Evolutionary conservation across 92 coral and sea anemone species (phyloP), one percentile per base, ranked within the genome.

Genomic region (Phenganax marumi): DNA sequence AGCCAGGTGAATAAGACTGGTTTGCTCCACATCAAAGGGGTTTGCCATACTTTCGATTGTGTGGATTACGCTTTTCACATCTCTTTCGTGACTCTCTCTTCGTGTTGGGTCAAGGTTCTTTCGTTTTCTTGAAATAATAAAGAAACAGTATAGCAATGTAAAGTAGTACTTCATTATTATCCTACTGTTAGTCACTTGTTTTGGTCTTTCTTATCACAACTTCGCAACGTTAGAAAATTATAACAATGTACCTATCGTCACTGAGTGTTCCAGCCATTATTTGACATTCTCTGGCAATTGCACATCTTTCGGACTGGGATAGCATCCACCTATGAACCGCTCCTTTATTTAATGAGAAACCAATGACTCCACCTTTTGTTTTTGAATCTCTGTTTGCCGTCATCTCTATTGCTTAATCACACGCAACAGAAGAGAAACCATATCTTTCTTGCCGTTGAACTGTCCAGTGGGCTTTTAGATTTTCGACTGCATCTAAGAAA

Each of bases 281-380:
- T 72, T 72, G 77, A 50, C 77, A 72, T 21, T 72, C 55, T 39
- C 68, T n/a, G n/a, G 58, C 50, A 6, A 72, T 72, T 23, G 57
- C 58, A 48, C 55, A 72, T 12, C 56, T 7, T 24, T 72, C 77
- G 0, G 77, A 72, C 60, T 72, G 77, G 16, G 77, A 72, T 7
- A 72, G 77, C 17, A 72, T 72, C 76, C 76, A 71, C 76, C 76
- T 47, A 14, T 71, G 10, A 50, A 71, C 76, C 39, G 76, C 76
- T 48, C 76, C 76, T 71, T 50, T 71, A 53, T 71, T 71, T 8
- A 71, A 21, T 10, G 76, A 33, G 39, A 56, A 71, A n/a, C 76
- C 55, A 48, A 71, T 50, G 25, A 71, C 39, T 71, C 76, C 76
- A 0, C 76, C 76, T 50, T 71, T 71, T 48, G 77, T 72, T 72